Evolutionary conservation across 2,888 invertebrate genomes (phyloP).

Genomic region (Volucella inflata): DNA sequence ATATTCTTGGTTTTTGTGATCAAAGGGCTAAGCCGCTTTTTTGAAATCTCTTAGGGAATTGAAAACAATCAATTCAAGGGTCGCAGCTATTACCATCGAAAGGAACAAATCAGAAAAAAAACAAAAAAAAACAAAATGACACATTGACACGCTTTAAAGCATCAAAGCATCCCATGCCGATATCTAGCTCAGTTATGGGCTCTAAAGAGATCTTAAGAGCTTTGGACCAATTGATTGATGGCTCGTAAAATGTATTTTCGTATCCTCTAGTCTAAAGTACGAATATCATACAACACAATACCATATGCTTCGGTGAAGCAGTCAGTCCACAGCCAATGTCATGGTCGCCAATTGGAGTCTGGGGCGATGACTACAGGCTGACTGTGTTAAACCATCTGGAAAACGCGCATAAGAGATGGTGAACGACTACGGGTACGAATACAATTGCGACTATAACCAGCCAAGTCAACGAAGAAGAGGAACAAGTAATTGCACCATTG

Average conservation of each 20-base stretch:
- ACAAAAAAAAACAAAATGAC: constrained; percentile 47
- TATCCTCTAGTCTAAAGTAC: constrained; percentile 17
- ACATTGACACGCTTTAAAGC: constrained; percentile 63
- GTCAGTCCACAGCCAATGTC: constrained; percentile 51
- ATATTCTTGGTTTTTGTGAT: constrained; percentile 26
- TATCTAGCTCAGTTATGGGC: constrained; percentile 26
- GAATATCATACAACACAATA: constrained; percentile 51
- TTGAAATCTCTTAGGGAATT: constrained; percentile 17
- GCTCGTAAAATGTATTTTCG: constrained; percentile 65
- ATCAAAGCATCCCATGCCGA: constrained; percentile 38
- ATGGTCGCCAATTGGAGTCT: constrained; percentile 44
- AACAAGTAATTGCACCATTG: constrained; percentile 74
- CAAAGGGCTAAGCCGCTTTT: constrained; percentile 47
- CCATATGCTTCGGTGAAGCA: constrained; percentile 46
- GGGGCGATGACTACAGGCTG: constrained; percentile 1
- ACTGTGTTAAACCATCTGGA: constrained; percentile 64
- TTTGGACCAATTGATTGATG: constrained; percentile 69
- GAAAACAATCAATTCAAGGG: constrained; percentile 42
- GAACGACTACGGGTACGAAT: constrained; percentile 24
- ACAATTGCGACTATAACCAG: no score
- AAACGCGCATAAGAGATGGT: constrained; percentile 37
- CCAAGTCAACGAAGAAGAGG: constrained; percentile 16
- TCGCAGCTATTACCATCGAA: constrained; percentile 2
- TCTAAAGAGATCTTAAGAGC: constrained; percentile 34
- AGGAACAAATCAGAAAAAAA: background rate